Conservation (phyloP, 1,140 invertebrate genomes). For the Procambarus virginalis region DNA sequence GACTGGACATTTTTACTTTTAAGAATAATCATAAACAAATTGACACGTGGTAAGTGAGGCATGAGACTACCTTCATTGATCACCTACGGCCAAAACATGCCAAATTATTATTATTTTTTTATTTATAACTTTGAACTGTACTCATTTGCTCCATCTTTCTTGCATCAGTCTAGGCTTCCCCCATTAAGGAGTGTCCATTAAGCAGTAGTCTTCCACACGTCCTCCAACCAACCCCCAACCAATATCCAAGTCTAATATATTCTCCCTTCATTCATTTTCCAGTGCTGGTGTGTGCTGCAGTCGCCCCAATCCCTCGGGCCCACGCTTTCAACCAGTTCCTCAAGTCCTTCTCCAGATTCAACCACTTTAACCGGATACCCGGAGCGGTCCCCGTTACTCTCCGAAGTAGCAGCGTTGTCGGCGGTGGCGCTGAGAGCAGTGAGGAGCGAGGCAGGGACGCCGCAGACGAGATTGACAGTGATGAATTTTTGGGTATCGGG, state of each 20-base stretch:
- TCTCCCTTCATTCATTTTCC: background rate
- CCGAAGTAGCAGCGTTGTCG: background rate
- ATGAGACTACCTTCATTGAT: too few relatives aligned
- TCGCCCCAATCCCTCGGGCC: background rate
- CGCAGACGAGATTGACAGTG: background rate
- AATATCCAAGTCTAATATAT: background rate
- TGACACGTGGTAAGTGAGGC: too few relatives aligned
- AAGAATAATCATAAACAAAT: too few relatives aligned
- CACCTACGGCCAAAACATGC: too few relatives aligned
- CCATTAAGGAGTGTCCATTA: too few relatives aligned
- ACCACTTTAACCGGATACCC: background rate
- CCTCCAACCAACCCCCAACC: too few relatives aligned
- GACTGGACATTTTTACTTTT: too few relatives aligned
- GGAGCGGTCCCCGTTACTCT: background rate
- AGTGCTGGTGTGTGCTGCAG: background rate
- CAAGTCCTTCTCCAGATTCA: background rate
- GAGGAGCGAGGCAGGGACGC: background rate
- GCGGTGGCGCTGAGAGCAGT: background rate
- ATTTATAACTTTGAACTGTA: too few relatives aligned
- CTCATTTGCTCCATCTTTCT: too few relatives aligned
- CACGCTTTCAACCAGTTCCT: background rate
- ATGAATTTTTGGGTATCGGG: background rate
- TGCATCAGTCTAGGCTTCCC: too few relatives aligned
- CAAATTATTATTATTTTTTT: too few relatives aligned
- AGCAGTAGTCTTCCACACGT: too few relatives aligned